Evolutionary conservation across 2,888 invertebrate genomes (phyloP).

Genomic region (Sepioteuthis lessoniana): DNA sequence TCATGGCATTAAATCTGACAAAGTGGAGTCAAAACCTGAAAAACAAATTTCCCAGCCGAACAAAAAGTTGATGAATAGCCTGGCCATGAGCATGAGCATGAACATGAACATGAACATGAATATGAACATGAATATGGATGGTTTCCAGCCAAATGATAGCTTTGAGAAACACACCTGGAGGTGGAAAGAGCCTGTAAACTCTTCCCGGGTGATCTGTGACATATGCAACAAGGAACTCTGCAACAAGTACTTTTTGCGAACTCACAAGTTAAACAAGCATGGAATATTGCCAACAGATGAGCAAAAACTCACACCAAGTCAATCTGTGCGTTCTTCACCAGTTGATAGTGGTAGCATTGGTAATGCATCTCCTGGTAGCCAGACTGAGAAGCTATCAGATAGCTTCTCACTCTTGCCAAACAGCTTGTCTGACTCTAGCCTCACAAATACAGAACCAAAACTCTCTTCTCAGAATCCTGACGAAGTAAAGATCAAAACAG

Average conservation of each 20-base stretch:
- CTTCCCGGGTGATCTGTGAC: conserved; percentile 72
- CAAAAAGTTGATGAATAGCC: conserved; percentile 36
- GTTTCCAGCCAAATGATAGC: conserved; percentile 53
- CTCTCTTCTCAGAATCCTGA: neutral
- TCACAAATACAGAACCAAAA: conserved; percentile 44
- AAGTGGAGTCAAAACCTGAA: conserved; percentile 52
- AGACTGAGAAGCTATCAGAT: conserved; percentile 45
- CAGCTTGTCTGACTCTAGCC: conserved; percentile 40
- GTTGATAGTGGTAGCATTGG: conserved; percentile 47
- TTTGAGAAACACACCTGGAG: conserved; percentile 64
- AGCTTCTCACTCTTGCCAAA: conserved; percentile 48
- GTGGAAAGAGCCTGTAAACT: conserved; percentile 73
- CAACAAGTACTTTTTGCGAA: conserved; percentile 75
- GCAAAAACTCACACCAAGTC: conserved; percentile 39
- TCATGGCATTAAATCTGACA: conserved; percentile 86
- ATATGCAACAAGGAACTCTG: conserved; percentile 75
- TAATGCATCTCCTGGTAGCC: conserved; percentile 36
- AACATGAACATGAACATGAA: conserved; percentile 25
- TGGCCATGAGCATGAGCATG: conserved; percentile 39
- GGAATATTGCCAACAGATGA: conserved; percentile 66
- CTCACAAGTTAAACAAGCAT: conserved; percentile 75
- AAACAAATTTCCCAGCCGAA: conserved; percentile 39
- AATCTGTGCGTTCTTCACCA: conserved; percentile 41
- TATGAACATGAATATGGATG: conserved; percentile 47
- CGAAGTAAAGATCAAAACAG: neutral